These are phyloP conservation scores for Tipula vernalis DNA, from an alignment of 2,888 invertebrate genomes.

Conservation along the genomic window DNA sequence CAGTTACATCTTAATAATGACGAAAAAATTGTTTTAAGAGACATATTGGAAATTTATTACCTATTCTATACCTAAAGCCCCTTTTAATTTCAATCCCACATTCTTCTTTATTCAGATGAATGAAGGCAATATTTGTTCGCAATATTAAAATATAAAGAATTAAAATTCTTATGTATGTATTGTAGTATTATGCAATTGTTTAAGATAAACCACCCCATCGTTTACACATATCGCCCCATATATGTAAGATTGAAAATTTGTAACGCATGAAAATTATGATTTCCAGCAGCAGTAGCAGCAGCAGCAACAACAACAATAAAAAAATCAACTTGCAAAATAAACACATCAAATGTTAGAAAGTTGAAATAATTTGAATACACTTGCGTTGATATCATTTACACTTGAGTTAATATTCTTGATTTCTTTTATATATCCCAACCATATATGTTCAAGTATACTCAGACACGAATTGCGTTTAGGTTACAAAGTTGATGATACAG, in stretches of 20 bases:
- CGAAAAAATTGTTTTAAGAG: background rate
- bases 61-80: background rate
- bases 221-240: background rate
- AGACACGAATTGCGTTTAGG: background rate
- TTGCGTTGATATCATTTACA: background rate
- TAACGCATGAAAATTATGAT: background rate
- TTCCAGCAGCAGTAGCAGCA: background rate
- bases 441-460: background rate
- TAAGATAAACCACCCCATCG: background rate
- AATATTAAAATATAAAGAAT: background rate
- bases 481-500: background rate
- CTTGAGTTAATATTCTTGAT: background rate
- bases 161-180: background rate
- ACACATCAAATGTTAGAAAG: background rate
- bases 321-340: background rate
- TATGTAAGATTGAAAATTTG: background rate
- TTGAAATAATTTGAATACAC: background rate
- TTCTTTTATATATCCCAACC: background rate
- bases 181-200: background rate
- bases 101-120: background rate
- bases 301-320: background rate
- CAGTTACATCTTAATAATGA: background rate
- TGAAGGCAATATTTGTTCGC: background rate
- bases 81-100: background rate
- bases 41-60: background rate